A percentile compares a stretch with the other conserved stretches of the same genome.
These are phyloP conservation scores for Ceriagrion tenellum DNA, from an alignment of 2,888 invertebrate genomes.

Conservation along the genomic window DNA sequence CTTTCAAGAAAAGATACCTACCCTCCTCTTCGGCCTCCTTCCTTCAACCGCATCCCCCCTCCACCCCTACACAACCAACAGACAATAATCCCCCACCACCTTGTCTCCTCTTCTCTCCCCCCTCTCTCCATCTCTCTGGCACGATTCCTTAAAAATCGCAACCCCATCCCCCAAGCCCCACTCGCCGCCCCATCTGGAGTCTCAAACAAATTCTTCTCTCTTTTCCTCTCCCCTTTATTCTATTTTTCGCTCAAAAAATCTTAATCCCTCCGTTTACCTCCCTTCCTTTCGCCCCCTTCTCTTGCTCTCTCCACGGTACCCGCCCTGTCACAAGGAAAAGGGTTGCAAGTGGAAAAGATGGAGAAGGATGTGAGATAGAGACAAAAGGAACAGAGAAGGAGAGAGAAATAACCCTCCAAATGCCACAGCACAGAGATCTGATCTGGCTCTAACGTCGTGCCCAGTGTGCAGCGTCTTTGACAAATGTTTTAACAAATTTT, in stretches of 20 bases:
- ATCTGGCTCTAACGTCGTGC: no score
- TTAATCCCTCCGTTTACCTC: constrained; percentile 44
- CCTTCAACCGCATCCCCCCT: not conserved
- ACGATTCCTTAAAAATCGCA: constrained; percentile 1
- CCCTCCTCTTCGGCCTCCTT: not conserved
- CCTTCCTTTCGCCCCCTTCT: no score
- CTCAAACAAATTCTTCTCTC: constrained; percentile 22
- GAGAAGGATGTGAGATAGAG: not conserved
- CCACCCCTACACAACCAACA: no score
- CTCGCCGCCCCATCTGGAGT: not conserved
- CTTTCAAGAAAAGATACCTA: not conserved
- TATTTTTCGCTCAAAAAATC: not conserved
- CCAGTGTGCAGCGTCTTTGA: no score
- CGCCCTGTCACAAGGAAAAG: not conserved
- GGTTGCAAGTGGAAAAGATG: not conserved
- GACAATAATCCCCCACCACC: not conserved
- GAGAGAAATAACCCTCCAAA: no score
- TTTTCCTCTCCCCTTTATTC: not conserved
- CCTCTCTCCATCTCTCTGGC: not conserved
- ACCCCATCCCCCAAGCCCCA: not conserved
- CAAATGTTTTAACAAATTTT: no score
- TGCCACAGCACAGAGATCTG: no score
- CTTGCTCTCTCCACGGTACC: not conserved
- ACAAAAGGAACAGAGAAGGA: no score
- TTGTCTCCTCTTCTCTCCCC: not conserved